Conservation (phyloP, 2,113 vertebrate genomes). For the Mirounga angustirostris region DNA sequence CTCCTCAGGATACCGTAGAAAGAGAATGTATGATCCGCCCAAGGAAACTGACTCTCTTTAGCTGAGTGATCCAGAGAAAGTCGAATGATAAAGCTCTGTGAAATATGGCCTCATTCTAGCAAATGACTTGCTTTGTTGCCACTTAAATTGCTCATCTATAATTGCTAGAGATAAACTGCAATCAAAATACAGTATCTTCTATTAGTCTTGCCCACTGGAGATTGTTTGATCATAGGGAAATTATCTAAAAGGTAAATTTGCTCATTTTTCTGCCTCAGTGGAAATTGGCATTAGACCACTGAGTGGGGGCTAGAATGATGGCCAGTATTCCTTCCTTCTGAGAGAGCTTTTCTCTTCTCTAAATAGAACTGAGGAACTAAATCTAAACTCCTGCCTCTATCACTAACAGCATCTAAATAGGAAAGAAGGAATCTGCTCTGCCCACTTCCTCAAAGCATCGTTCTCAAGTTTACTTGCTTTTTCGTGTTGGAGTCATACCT, state of each 20-base stretch:
- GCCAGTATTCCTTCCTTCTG: slow-evolving; percentile 3
- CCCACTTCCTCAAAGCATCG: slow-evolving; percentile 20
- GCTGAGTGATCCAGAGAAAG: neutral
- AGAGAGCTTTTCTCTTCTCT: neutral
- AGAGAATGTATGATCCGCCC: slow-evolving; percentile 36
- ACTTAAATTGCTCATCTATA: slow-evolving; percentile 77
- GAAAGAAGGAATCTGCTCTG: slow-evolving; percentile 34
- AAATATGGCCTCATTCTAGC: slow-evolving; percentile 36
- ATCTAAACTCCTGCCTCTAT: neutral
- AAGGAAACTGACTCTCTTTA: slow-evolving; percentile 63
- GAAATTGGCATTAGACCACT: slow-evolving; percentile 26
- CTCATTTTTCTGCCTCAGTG: slow-evolving; percentile 66
- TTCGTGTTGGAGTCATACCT: neutral
- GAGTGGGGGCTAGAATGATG: neutral
- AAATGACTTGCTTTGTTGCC: slow-evolving; percentile 69
- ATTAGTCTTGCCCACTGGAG: slow-evolving; percentile 74
- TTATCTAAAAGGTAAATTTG: slow-evolving; percentile 76
- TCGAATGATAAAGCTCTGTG: slow-evolving; percentile 36
- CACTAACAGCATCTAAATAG: neutral
- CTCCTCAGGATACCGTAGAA: slow-evolving; percentile 42
- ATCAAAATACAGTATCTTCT: slow-evolving; percentile 79
- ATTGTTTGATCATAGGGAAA: slow-evolving; percentile 69
- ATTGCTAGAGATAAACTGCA: slow-evolving; percentile 77
- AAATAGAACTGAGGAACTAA: neutral
- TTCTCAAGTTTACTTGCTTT: slow-evolving; percentile 28